Evolutionary conservation across 2,113 vertebrate genomes (phyloP).

Genomic region (Ptilorrhoa leucosticta): DNA sequence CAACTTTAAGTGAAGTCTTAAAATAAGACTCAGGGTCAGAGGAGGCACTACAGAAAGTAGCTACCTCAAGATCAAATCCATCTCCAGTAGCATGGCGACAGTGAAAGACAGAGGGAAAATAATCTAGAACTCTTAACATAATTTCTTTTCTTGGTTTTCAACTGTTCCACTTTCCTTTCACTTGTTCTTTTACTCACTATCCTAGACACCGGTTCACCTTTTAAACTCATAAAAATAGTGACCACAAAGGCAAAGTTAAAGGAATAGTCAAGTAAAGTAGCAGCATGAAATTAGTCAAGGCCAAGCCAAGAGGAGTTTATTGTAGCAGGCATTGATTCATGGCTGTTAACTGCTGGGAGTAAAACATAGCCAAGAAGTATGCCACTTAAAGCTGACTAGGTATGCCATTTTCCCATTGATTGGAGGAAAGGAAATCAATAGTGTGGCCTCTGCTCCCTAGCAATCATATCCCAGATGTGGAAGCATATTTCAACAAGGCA

Average conservation of each 20-base stretch:
- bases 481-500: not conserved
- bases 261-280: accelerated
- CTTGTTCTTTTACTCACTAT: not conserved
- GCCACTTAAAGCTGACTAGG: not conserved
- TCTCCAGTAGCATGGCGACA: not conserved
- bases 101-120: not conserved
- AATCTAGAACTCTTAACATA: not conserved
- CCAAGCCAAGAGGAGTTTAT: not conserved
- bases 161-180: not conserved
- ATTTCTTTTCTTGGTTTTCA: not conserved
- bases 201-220: not conserved
- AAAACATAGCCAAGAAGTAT: not conserved
- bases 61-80: not conserved
- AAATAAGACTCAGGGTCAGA: not conserved
- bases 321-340: not conserved
- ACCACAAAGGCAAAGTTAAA: not conserved
- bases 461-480: not conserved
- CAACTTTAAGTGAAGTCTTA: not conserved
- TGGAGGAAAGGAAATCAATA: not conserved
- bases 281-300: not conserved
- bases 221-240: not conserved
- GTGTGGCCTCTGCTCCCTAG: not conserved
- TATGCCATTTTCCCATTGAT: not conserved
- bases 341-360: not conserved
- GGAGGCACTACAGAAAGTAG: not conserved